These are phyloP conservation scores for Leptinotarsa defecta DNA, from an alignment of 1,140 invertebrate species.

Conservation along the genomic window DNA sequence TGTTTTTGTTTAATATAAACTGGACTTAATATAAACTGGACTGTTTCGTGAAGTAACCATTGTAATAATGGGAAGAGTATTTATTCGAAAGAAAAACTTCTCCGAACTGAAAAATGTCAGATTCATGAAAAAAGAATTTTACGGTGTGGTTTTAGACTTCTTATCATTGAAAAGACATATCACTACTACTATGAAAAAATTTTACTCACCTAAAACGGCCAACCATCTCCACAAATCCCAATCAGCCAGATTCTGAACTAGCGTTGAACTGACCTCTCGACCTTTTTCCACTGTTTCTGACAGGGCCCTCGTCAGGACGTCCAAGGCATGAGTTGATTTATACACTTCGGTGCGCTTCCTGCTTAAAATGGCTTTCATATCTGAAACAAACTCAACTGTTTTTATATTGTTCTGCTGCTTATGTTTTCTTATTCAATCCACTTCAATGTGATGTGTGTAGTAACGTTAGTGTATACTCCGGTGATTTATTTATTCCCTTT, in stretches of 20 bases:
- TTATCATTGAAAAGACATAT: no score
- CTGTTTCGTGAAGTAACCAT: no score
- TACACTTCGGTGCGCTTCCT: constrained; percentile 42
- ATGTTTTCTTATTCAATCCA: not conserved
- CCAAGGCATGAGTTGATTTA: constrained; percentile 43
- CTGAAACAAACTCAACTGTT: constrained; percentile 31
- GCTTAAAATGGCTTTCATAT: constrained; percentile 40
- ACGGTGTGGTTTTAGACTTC: no score
- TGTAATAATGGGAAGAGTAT: no score
- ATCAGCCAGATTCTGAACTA: constrained; percentile 32
- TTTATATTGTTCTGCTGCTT: not conserved
- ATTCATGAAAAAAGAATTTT: no score
- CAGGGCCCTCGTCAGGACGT: constrained; percentile 40
- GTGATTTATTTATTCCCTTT: not conserved
- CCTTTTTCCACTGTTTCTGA: constrained; percentile 28
- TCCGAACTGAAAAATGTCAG: no score
- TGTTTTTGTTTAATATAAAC: no score
- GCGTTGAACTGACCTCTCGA: constrained; percentile 30
- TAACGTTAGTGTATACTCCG: not conserved
- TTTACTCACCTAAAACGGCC: constrained; percentile 41
- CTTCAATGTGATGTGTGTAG: not conserved
- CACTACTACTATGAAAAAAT: not conserved
- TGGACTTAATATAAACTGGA: no score
- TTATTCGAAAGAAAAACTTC: no score
- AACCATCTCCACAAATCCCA: constrained; percentile 50